Base-by-base conservation (phyloP, 2,113 vertebrate species). In the Saimiri boliviensis region DNA sequence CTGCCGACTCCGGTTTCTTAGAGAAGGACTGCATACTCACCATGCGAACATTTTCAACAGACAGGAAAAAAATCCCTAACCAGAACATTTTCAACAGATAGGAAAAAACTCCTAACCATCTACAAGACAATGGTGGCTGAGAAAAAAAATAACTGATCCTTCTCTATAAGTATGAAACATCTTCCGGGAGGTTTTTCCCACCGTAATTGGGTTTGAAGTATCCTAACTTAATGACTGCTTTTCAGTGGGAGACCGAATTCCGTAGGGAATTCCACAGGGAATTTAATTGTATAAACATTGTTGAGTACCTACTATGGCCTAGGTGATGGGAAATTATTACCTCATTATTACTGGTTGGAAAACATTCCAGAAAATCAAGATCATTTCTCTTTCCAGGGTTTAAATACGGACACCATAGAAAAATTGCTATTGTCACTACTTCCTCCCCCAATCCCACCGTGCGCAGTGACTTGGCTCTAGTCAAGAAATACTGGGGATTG, bases 211-310 rank as follows among this genome's bases (percentile, higher is more conserved):
- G 66, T 87, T 73, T 56, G 54, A 89, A 88, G 63, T 85, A n/a
- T 88, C 71, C 84, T 66, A 85, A 95, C 42, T 95, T 95, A 97
- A 85, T 92, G 92, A 40, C 91, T 81, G 54, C 73, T 93, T 95
- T 97, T 93, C 84, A 93, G 5, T 84, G 86, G 93, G 90, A 93
- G 49, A 56, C 76, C 58, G 73, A 92, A 95, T 96, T 89, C 83
- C 82, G 4, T 45, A 63, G 74, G 86, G 79, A 93, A 92, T 96
- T 94, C 58, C 93, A 83, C 32, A 88, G 81, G 76, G 74, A 93
- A 79, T 94, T 96, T 88, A 93, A 91, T 66, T 96, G 70, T 93
- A 45, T 71, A 93, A 95, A 97, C 96, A 97, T 95, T 88, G 77
- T 96, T 97, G 94, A 92, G 66, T 94, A 90, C 85, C 73, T 88